A percentile compares a stretch with the other conserved stretches of the same genome.
These are phyloP conservation scores for Tenodera sinensis DNA, from an alignment of 2,888 invertebrate genomes.

Conservation along the genomic window DNA sequence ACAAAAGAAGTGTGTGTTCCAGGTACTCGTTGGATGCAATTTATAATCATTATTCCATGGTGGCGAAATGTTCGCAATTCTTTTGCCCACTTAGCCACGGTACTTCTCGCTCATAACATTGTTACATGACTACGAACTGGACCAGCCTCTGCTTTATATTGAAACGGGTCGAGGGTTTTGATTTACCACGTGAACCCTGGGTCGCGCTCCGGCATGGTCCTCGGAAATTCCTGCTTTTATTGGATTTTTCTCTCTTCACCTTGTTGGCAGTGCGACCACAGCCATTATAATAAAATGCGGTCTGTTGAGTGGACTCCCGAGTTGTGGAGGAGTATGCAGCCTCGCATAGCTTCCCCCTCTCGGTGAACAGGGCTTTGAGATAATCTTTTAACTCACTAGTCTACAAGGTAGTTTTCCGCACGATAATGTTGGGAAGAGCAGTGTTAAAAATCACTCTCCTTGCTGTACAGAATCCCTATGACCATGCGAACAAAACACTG, in stretches of 20 bases:
- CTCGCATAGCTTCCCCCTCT: neutral
- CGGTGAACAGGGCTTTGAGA: neutral
- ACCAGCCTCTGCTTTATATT: neutral
- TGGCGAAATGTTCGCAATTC: neutral
- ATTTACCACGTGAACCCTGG: neutral
- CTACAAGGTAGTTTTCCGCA: too few species aligned
- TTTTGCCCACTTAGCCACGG: neutral
- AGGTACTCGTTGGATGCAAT: neutral
- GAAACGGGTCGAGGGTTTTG: neutral
- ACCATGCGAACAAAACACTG: too few species aligned
- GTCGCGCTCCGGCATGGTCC: neutral
- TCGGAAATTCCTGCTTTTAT: neutral
- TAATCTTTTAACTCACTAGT: neutral
- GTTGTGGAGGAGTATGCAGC: neutral
- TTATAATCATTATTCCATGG: neutral
- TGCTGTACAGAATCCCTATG: too few species aligned
- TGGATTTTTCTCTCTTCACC: neutral
- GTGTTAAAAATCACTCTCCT: too few species aligned
- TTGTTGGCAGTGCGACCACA: neutral
- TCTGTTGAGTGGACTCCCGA: neutral
- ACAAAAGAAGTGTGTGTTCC: neutral
- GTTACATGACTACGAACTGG: neutral
- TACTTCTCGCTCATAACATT: neutral
- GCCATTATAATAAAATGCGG: neutral
- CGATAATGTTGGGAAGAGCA: neutral